phyloP scores from a whole-genome alignment of 1,140 invertebrate genomes.

The Caenorhabditis inopinata region DNA sequence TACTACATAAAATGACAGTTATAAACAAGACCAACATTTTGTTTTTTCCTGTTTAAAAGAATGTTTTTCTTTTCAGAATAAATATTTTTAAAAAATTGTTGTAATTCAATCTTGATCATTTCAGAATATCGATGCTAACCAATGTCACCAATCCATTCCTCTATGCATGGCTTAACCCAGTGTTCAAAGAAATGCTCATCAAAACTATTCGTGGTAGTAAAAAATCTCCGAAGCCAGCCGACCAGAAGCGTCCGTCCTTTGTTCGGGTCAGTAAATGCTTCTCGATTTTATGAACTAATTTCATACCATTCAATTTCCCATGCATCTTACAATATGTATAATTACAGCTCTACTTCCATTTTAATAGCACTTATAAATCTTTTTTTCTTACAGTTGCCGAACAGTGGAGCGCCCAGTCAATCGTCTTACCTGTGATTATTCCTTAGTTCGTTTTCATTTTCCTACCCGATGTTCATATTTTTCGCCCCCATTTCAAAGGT shows the following conservation, averaged over 20 bases:
- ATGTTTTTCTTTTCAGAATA: too few relatives aligned
- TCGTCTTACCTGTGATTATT: neutral
- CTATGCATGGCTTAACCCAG: slow-evolving; percentile 97
- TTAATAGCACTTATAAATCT: neutral
- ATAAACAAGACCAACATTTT: too few relatives aligned
- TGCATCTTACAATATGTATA: neutral
- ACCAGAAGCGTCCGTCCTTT: neutral
- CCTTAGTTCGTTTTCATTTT: too few relatives aligned
- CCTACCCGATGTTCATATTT: neutral
- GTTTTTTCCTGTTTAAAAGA: too few relatives aligned
- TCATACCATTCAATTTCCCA: neutral
- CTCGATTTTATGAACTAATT: neutral
- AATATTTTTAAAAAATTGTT: too few relatives aligned
- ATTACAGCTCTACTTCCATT: neutral
- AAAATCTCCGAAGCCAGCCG: neutral
- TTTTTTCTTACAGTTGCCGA: slow-evolving; percentile 5
- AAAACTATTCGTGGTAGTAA: slow-evolving; percentile 68
- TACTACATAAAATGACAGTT: too few relatives aligned
- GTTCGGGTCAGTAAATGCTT: neutral
- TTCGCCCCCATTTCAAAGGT: neutral
- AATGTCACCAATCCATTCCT: slow-evolving; percentile 91
- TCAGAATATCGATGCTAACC: slow-evolving; percentile 83
- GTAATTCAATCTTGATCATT: neutral
- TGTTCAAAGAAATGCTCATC: slow-evolving; percentile 94
- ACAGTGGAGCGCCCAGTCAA: slow-evolving; percentile 5